These are phyloP conservation scores for Cephalotes varians DNA, from an alignment of 2,888 invertebrate genomes.

Conservation along the genomic window DNA sequence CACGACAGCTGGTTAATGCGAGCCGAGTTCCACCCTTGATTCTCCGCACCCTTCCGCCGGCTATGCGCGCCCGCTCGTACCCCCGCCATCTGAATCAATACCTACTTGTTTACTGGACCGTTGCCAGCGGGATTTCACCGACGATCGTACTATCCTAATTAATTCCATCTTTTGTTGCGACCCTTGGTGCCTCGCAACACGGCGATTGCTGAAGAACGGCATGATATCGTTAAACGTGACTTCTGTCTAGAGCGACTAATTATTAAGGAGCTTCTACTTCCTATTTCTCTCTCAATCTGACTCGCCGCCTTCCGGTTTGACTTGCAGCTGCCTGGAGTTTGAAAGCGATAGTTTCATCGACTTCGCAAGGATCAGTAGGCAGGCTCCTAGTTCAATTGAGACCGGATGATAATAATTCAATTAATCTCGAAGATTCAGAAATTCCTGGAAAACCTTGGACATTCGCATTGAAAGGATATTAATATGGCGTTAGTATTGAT, in stretches of 20 bases:
- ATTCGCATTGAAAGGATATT: background rate
- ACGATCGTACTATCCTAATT: constrained; percentile 79
- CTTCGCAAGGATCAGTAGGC: constrained; percentile 49
- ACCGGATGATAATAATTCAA: constrained; percentile 38
- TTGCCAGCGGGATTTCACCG: constrained; percentile 81
- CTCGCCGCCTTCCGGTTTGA: constrained; percentile 7
- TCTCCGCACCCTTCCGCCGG: constrained; percentile 46
- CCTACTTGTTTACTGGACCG: constrained; percentile 83
- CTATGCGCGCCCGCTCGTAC: constrained; percentile 61
- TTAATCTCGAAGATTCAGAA: constrained; percentile 20
- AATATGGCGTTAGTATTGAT: background rate
- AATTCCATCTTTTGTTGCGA: constrained; percentile 80
- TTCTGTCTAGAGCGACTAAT: constrained; percentile 67
- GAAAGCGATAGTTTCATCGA: constrained; percentile 44
- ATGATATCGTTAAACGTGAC: constrained; percentile 59
- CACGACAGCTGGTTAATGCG: constrained; percentile 80
- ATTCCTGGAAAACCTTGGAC: constrained; percentile 8
- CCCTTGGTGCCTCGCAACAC: constrained; percentile 68
- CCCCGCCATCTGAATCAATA: constrained; percentile 82
- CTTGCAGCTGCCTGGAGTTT: constrained; percentile 46
- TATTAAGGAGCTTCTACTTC: constrained; percentile 55
- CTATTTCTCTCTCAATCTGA: constrained; percentile 2
- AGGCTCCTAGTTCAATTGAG: constrained; percentile 36
- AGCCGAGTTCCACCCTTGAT: constrained; percentile 66
- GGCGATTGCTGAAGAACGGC: constrained; percentile 61